phyloP scores from a whole-genome alignment of 2,888 invertebrate genomes.

The Bembecia ichneumoniformis region DNA sequence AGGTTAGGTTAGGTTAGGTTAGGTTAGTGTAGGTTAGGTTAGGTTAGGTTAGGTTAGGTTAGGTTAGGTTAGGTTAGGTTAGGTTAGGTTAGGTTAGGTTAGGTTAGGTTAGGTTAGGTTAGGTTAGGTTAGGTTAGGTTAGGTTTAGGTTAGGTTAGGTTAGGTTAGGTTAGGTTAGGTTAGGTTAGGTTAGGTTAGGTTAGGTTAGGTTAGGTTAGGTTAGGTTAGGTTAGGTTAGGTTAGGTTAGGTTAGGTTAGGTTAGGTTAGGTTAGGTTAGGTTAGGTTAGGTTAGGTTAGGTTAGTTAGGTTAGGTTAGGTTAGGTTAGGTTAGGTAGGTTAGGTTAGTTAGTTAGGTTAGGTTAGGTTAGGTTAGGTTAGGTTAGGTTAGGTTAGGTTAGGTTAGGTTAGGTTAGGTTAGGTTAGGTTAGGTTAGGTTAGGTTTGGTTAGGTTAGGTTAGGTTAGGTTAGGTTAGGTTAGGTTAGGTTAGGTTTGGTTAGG shows the following conservation, averaged over 20 bases:
- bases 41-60: too few species aligned
- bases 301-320: not conserved
- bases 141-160: not conserved
- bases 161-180: not conserved
- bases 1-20: too few species aligned
- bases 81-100: too few species aligned
- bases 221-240: too few species aligned
- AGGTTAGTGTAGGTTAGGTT: too few species aligned
- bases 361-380: not conserved
- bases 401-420: not conserved
- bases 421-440: not conserved
- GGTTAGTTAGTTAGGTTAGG: not conserved
- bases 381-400: not conserved
- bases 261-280: not conserved
- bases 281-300: not conserved
- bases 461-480: conserved; percentile 1
- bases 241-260: not conserved
- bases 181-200: not conserved
- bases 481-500: conserved; percentile 5
- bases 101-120: not conserved
- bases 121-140: not conserved
- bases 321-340: not conserved
- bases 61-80: too few species aligned
- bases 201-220: not conserved
- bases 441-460: too few species aligned